phyloP scores from a whole-genome alignment of 2,888 invertebrate genomes.

The Tipula helvola region DNA sequence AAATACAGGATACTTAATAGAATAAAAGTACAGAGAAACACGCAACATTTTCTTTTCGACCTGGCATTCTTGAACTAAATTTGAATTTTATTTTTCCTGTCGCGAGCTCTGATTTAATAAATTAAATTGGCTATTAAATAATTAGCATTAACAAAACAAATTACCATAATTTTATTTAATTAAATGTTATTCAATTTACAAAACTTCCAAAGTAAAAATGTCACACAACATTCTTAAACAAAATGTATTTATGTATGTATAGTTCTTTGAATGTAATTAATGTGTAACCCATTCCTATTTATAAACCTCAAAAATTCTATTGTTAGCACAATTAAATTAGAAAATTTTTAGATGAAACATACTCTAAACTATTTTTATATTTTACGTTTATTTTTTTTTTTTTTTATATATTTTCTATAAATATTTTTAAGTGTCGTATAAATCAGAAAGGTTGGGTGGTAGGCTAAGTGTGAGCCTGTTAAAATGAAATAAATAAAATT shows the following conservation, averaged over 20 bases:
- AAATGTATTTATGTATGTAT: background rate
- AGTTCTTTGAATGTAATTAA: background rate
- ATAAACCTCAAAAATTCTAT: background rate
- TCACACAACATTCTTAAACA: background rate
- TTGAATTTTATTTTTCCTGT: background rate
- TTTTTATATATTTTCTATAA: too few species aligned
- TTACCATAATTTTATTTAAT: background rate
- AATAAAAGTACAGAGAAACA: background rate
- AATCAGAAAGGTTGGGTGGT: too few species aligned
- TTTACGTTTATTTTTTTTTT: too few species aligned
- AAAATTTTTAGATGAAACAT: too few species aligned
- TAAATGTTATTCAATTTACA: background rate
- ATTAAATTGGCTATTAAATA: background rate
- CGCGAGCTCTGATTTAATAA: background rate
- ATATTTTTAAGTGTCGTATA: too few species aligned
- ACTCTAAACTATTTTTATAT: too few species aligned
- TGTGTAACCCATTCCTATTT: background rate
- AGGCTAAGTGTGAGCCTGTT: too few species aligned
- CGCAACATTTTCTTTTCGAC: background rate
- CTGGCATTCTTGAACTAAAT: background rate
- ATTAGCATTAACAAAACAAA: background rate
- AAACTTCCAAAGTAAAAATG: background rate
- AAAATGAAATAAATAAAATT: too few species aligned
- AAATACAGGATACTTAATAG: background rate
- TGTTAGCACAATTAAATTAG: background rate